A percentile compares a stretch with the other conserved stretches of the same genome.
Evolutionary conservation across 1,140 invertebrate genomes (phyloP).

Genomic region (Drosophila micromelanica): DNA sequence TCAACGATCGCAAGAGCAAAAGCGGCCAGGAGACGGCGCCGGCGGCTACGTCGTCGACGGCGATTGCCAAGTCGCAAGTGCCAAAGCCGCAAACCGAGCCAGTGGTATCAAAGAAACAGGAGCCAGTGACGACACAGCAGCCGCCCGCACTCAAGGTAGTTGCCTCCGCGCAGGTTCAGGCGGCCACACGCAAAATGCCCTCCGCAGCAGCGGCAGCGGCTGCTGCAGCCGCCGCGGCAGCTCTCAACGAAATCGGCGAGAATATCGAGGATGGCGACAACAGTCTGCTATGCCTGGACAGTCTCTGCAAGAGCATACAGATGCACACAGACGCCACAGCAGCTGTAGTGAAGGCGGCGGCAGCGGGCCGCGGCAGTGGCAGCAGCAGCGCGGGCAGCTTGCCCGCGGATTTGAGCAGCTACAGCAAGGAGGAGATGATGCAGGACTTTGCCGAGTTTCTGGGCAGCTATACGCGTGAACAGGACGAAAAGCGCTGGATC

Average conservation of each 20-base stretch:
- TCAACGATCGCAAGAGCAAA: slow-evolving; percentile 75
- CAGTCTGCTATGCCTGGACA: slow-evolving; percentile 72
- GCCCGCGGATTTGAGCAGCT: slow-evolving; percentile 45
- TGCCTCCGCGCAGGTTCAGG: slow-evolving; percentile 64
- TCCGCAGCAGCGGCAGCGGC: slow-evolving; percentile 36
- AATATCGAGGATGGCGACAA: slow-evolving; percentile 58
- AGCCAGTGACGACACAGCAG: slow-evolving; percentile 31
- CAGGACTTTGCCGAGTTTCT: slow-evolving; percentile 78
- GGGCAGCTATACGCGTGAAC: slow-evolving; percentile 71
- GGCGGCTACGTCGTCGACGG: background rate
- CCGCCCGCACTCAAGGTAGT: slow-evolving; percentile 65
- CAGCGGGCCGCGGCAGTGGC: slow-evolving; percentile 36
- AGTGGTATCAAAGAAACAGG: slow-evolving; percentile 25
- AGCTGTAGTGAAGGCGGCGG: slow-evolving; percentile 17
- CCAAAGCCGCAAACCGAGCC: slow-evolving; percentile 42
- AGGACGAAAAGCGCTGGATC: slow-evolving; percentile 77
- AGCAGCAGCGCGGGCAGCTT: slow-evolving; percentile 23
- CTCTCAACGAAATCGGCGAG: slow-evolving; percentile 55
- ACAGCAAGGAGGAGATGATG: slow-evolving; percentile 74
- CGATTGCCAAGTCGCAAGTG: background rate
- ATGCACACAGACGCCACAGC: slow-evolving; percentile 63
- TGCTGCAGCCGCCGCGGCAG: slow-evolving; percentile 50
- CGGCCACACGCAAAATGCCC: slow-evolving; percentile 39
- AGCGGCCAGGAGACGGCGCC: slow-evolving; percentile 39
- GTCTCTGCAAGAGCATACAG: slow-evolving; percentile 76